Conservation (phyloP, 2,113 vertebrate species). For the Oncorhynchus keta region DNA sequence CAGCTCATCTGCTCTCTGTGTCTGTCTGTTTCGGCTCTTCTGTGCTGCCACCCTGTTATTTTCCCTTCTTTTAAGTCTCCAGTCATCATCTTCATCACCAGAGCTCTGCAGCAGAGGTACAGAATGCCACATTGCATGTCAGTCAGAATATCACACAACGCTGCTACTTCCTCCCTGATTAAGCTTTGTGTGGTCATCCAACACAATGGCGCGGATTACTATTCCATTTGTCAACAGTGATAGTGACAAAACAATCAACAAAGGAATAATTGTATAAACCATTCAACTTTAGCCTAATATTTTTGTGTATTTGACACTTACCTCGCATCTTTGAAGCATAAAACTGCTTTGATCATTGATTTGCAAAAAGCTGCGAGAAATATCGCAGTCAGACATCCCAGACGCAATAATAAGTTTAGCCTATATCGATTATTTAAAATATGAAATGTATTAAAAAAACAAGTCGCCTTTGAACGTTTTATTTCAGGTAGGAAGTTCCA, state of each 20-base stretch:
- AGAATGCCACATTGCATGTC: neutral
- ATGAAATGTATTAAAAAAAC: neutral
- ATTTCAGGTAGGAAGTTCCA: neutral
- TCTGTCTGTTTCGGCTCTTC: slow-evolving; percentile 91
- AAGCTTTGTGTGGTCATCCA: neutral
- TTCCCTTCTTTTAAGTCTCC: slow-evolving; percentile 84
- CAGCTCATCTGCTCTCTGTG: slow-evolving; percentile 88
- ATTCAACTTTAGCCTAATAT: neutral
- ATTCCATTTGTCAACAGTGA: no score
- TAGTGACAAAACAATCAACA: no score
- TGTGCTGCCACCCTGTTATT: slow-evolving; percentile 93
- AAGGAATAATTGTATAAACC: neutral
- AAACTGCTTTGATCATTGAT: neutral
- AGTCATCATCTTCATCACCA: slow-evolving; percentile 80
- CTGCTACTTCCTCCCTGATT: neutral
- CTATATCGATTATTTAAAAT: neutral
- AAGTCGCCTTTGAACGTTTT: neutral
- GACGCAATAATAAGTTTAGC: neutral
- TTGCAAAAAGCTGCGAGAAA: slow-evolving; percentile 12
- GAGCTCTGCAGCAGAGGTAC: slow-evolving; percentile 67
- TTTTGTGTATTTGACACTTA: slow-evolving; percentile 28
- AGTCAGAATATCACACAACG: slow-evolving; percentile 1
- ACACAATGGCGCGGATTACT: neutral
- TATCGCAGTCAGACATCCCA: slow-evolving; percentile 55
- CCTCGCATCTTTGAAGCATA: slow-evolving; percentile 47